A percentile compares a stretch with the other conserved stretches of the same genome.
phyloP scores from a whole-genome alignment of 2,888 invertebrate species.

The Dasypogon diadema region DNA sequence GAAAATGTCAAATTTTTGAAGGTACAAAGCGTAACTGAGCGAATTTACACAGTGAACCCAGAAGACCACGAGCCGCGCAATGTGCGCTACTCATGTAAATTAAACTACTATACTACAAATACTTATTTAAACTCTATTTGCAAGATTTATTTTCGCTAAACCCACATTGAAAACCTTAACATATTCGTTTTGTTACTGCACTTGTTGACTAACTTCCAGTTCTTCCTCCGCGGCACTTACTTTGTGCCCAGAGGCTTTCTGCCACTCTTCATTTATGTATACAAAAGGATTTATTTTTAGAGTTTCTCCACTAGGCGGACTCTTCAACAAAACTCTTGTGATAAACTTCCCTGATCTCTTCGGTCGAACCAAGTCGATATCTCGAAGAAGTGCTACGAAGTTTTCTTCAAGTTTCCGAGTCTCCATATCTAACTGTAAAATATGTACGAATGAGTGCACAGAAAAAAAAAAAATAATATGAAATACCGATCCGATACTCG shows the following conservation, averaged over 20 bases:
- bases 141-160: too few relatives aligned
- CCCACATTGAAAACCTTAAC: too few relatives aligned
- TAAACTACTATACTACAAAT: too few relatives aligned
- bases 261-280: constrained; percentile 65
- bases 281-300: constrained; percentile 77
- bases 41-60: too few relatives aligned
- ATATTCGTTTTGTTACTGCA: too few relatives aligned
- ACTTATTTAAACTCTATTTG: too few relatives aligned
- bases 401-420: constrained; percentile 79
- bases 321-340: constrained; percentile 74
- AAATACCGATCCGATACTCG: constrained; percentile 77
- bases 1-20: too few relatives aligned
- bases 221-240: constrained; percentile 17
- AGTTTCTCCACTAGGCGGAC: constrained; percentile 76
- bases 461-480: constrained; percentile 31
- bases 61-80: too few relatives aligned
- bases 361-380: constrained; percentile 76
- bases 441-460: constrained; percentile 13
- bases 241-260: neutral
- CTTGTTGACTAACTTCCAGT: neutral
- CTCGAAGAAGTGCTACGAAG: constrained; percentile 74
- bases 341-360: constrained; percentile 79
- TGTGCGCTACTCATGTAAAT: too few relatives aligned
- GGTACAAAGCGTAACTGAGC: too few relatives aligned
- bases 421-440: constrained; percentile 79